Evolutionary conservation across 2,888 invertebrate species (phyloP).

Genomic region (Volucella bombylans): DNA sequence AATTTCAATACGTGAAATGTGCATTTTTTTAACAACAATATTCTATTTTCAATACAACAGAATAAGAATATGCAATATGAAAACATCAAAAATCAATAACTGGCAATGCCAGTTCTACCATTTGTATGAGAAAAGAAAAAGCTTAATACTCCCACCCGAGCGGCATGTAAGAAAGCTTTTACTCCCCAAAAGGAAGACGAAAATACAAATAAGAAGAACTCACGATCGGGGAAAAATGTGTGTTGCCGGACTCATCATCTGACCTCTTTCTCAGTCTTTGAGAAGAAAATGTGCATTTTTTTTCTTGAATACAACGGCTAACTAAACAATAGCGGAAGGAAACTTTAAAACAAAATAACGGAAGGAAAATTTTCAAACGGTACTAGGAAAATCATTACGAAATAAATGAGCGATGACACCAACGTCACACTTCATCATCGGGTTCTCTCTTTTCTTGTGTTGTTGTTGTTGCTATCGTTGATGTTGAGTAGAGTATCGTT

Average conservation of each 20-base stretch:
- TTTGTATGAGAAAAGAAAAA: constrained; percentile 25
- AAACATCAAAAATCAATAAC: constrained; percentile 12
- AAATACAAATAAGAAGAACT: not conserved
- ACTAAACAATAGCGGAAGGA: constrained; percentile 8
- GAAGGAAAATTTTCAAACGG: constrained; percentile 57
- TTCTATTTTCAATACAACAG: not conserved
- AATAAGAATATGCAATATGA: not conserved
- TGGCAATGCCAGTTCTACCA: constrained; percentile 53
- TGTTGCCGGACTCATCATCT: not conserved
- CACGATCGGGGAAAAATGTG: not conserved
- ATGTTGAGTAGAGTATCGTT: not conserved
- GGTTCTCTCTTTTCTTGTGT: not conserved
- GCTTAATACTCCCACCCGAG: constrained; percentile 23
- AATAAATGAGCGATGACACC: constrained; percentile 41
- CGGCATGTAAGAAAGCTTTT: constrained; percentile 3
- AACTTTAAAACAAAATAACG: constrained; percentile 43
- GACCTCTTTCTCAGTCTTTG: not conserved
- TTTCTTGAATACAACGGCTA: not conserved
- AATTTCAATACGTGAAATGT: too few relatives aligned
- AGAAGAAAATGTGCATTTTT: not conserved
- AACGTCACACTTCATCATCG: constrained; percentile 51
- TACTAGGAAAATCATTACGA: constrained; percentile 49
- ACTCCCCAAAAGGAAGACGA: constrained; percentile 6
- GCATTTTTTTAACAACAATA: too few relatives aligned
- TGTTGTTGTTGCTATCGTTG: not conserved